These are phyloP conservation scores for Sinosuthora webbiana DNA, from an alignment of 2,113 vertebrate genomes.

Conservation along the genomic window DNA sequence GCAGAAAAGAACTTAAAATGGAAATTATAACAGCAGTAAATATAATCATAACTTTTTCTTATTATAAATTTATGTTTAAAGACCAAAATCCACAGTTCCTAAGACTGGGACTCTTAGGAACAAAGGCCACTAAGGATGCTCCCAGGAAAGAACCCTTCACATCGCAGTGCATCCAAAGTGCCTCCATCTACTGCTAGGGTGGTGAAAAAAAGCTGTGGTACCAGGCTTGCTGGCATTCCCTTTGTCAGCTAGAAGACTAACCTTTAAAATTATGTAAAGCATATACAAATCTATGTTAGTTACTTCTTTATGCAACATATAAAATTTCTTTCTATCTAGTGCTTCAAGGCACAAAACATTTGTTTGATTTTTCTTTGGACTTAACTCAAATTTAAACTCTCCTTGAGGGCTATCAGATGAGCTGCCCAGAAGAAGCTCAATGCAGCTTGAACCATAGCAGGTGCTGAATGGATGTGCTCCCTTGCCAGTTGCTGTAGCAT, in stretches of 20 bases:
- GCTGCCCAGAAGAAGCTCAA: background rate
- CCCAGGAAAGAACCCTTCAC: background rate
- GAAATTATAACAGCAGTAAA: background rate
- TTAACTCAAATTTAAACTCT: background rate
- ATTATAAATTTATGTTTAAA: background rate
- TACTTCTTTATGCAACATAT: background rate
- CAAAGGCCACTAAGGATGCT: background rate
- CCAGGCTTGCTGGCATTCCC: background rate
- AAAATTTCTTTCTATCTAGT: background rate
- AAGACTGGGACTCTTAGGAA: background rate
- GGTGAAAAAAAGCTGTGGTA: background rate
- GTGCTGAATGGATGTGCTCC: slow-evolving; percentile 8
- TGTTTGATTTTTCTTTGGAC: background rate
- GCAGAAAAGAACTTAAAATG: background rate
- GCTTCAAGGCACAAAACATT: background rate
- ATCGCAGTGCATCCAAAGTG: background rate
- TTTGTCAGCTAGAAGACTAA: background rate
- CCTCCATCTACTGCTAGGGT: background rate
- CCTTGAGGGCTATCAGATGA: background rate
- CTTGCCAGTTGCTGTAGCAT: background rate
- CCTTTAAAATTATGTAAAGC: background rate
- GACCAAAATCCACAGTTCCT: background rate
- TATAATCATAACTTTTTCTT: background rate
- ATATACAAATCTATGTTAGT: background rate
- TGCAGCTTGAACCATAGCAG: background rate